Evolutionary conservation across 2,888 invertebrate species (phyloP), one percentile per base, ranked within the genome.

Genomic region (Drosophila limbata): DNA sequence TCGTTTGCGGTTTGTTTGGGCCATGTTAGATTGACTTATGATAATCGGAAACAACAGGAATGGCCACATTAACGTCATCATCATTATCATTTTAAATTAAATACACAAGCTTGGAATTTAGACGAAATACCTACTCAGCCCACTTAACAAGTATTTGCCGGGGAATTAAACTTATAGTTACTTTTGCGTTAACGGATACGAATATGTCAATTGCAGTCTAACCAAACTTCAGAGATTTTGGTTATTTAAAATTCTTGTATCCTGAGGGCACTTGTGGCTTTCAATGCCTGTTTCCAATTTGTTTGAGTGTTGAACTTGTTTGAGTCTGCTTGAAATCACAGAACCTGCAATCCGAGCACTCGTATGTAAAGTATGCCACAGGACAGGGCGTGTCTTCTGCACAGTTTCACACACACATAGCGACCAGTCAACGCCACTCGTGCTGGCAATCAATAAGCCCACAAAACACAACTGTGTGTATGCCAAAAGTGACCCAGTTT

Each of bases 401-500:
- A 59, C 78, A 62, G 66, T 33, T 55, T 55, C 19, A 42, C 19
- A 11, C 33, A 45, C 45, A n/a, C 37, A 44, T 21, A 42, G 50
- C 47, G 59, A 55, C 35, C 47, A 52, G 51, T 57, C 51, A 57
- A 53, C 51, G 56, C 33, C 59, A 74, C 68, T 77, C 45, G 51
- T 68, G 50, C 57, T 45, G 57, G 57, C 81, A 86, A 83, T 86
- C 83, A 86, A 84, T 86, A 81, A 77, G 65, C 31, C 69, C 48
- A 63, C 69, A 65, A 50, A 77, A 73, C 50, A 53, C 59, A 73
- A 37, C 76, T 50, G 69, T 55, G 31, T 50, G 63, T 68, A 47
- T 65, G 60, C 75, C 69, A 81, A 77, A 88, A 78, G 63, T 88
- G 89, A 88, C 84, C 84, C 82, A 84, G 73, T 87, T 81, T 48